phyloP scores from a whole-genome alignment of 2,888 invertebrate genomes.

The Balanococcus diminutus region DNA sequence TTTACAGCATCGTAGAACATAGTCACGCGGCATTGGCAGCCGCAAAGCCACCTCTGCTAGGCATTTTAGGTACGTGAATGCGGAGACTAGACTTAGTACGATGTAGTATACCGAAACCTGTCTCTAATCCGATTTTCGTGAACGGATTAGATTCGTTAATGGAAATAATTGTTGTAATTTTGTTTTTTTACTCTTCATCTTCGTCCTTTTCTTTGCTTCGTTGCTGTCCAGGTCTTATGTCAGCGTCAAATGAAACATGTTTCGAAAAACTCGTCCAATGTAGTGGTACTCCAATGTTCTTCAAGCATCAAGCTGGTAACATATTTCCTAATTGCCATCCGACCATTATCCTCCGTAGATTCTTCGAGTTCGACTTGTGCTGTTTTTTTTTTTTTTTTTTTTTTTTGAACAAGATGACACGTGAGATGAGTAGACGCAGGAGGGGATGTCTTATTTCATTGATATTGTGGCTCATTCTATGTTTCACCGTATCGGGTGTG shows the following conservation, averaged over 20 bases:
- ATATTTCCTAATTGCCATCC: background rate
- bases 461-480: background rate
- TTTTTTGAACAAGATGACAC: too few species aligned
- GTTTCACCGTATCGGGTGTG: too few species aligned
- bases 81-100: too few species aligned
- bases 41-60: background rate
- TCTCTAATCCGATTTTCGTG: slow-evolving; percentile 28
- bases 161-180: background rate
- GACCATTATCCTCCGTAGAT: background rate
- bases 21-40: background rate
- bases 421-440: background rate
- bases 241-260: background rate
- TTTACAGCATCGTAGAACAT: too few species aligned
- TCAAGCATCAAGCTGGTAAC: background rate
- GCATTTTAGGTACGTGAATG: background rate
- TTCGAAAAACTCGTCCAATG: background rate
- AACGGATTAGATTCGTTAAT: slow-evolving; percentile 14
- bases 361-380: background rate
- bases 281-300: background rate
- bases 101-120: background rate
- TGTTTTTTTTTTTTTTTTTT: too few species aligned
- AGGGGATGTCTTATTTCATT: background rate
- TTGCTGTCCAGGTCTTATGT: background rate
- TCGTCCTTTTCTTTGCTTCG: background rate
- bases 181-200: background rate